Percentiles rank a stretch among this genome's conserved stretches.
Conservation (phyloP, 2,797 vertebrate species). For the Lacerta agilis region DNA sequence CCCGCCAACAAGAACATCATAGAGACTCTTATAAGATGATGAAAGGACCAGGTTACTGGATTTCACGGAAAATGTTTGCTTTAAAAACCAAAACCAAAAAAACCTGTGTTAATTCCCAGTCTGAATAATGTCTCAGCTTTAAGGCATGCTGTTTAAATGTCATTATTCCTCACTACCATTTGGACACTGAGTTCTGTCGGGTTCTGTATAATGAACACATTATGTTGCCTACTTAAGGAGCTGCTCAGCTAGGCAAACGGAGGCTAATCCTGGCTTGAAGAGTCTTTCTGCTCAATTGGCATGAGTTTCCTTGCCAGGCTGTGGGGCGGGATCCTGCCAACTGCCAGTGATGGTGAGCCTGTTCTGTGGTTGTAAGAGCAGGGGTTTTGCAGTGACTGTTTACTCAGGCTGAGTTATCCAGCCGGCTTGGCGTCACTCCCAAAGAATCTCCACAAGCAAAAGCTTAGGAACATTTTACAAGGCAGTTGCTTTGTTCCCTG, state of each 20-base stretch:
- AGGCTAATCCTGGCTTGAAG: neutral
- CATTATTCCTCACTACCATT: neutral
- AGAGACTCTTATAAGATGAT: neutral
- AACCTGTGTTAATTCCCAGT: neutral
- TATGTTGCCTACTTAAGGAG: neutral
- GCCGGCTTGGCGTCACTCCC: neutral
- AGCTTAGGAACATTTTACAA: neutral
- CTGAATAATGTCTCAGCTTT: neutral
- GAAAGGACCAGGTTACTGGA: neutral
- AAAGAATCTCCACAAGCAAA: neutral
- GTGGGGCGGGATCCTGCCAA: too few relatives aligned
- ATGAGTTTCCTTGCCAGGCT: neutral
- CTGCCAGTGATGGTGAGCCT: neutral
- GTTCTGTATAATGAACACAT: neutral
- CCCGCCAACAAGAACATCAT: neutral
- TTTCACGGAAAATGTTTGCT: neutral
- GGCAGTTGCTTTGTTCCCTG: neutral
- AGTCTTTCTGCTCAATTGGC: neutral
- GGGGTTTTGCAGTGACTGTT: neutral
- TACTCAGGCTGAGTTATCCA: neutral
- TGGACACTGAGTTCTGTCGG: neutral
- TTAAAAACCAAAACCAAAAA: neutral
- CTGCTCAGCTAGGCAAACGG: neutral
- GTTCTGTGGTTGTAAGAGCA: neutral
- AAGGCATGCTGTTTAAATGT: neutral